A percentile compares a stretch with the other conserved stretches of the same genome.
Evolutionary conservation across 1,140 invertebrate genomes (phyloP).

Genomic region (Lethrus apterus): DNA sequence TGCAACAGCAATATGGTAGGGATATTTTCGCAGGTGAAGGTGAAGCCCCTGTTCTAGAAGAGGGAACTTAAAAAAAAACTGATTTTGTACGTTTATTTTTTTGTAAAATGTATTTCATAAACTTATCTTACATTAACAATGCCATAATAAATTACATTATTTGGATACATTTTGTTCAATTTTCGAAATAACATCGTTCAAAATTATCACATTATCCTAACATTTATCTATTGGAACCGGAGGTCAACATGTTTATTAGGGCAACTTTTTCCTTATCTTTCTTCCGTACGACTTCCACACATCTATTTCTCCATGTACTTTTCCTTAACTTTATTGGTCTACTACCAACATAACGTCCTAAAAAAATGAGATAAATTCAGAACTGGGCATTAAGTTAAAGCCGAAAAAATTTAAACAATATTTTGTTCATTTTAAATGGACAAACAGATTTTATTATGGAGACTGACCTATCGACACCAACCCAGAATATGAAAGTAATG

Average conservation of each 20-base stretch:
- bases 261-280: conserved; percentile 89
- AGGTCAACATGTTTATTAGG: conserved; percentile 64
- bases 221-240: conserved; percentile 32
- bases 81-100: not conserved
- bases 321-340: conserved; percentile 96
- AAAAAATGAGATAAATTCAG: conserved; percentile 38
- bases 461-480: no score
- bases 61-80: not conserved
- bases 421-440: no score
- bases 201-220: not conserved
- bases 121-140: no score
- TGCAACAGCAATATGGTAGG: conserved; percentile 29
- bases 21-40: no score
- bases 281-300: conserved; percentile 87
- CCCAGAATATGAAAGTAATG: no score
- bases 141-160: no score
- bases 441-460: no score
- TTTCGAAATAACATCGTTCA: not conserved
- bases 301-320: conserved; percentile 92
- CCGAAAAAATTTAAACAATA: no score
- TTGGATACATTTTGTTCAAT: no score
- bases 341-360: conserved; percentile 93
- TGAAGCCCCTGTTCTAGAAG: no score
- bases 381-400: no score
- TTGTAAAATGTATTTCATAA: not conserved